Base-by-base conservation (phyloP, 2,113 vertebrate species). In the Upupa epops region DNA sequence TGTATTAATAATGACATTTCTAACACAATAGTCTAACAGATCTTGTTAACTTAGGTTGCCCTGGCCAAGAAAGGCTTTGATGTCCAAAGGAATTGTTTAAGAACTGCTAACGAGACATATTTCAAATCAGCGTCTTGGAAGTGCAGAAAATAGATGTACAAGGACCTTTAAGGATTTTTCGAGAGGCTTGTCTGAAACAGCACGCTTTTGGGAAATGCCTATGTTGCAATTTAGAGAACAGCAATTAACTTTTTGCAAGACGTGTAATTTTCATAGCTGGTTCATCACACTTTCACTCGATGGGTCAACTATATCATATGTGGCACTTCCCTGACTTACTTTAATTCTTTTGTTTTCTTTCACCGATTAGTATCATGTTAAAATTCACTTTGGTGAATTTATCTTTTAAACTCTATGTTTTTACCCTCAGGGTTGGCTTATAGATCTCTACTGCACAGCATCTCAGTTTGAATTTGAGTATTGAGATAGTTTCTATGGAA, bases 1-100 rank as follows among this genome's bases (percentile, higher is more conserved):
- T 78, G 36, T 70, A 92, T 88, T 71, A 92, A 83, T 37, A 86
- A 70, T 83, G 76, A 83, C 54, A 46, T 78, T 88, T 81, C 52
- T 65, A 90, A 83, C 58, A 69, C 34, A 92, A 70, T 68, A 77
- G 34, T 84, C 70, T 71, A 86, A 81, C 13, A 54, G 52, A 79
- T 71, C 61, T 66, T 59, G 76, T 75, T 84, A 75, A 68, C 54
- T 61, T 60, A 54, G 58, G 49, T 13, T 82, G 45, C 17, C 21
- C 45, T 69, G 40, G 28, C 36, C 1, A 3, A 88, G 56, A 78
- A 82, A 93, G 73, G 37, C 56, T 88, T 29, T 40, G 18, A 81
- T 45, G 34, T 78, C 42, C 72, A 74, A 32, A 72, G 45, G 65
- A 83, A 52, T 52, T 64, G 29, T 14, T 59, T 34, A 78, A 81